Evolutionary conservation across 2,797 vertebrate genomes (phyloP), one percentile per base, ranked within the genome.

Genomic region (Monodelphis domestica): DNA sequence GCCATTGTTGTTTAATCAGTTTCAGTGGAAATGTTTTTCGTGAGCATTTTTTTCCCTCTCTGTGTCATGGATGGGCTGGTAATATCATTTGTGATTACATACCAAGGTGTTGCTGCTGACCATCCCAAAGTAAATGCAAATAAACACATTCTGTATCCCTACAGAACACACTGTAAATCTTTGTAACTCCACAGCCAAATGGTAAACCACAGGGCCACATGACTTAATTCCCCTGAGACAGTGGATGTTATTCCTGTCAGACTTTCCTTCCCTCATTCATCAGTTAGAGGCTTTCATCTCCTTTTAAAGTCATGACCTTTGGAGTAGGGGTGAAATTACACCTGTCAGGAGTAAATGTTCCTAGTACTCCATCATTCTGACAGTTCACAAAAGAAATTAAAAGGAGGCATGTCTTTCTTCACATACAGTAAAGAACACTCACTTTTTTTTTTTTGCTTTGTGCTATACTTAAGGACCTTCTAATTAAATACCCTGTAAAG

Each of bases 271-370:
- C 52, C 94, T 87, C 95, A 55, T 98, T 97, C 95, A 95, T 97
- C 95, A 96, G 84, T 91, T 94, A 57, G 89, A 96, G 89, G 89
- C 97, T 98, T 98, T 98, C 91, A 93, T 97, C 97, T 98, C 94
- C 95, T 95, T 98, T 97, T 96, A 97, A 96, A 97, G 95, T 92
- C 94, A 12, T 63, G 94, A 94, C 95, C 94, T 97, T 97, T 97
- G 94, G 95, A 96, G 95, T 95, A 97, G 91, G 95, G 97, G 91
- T 98, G 96, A 98, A 97, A 97, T 97, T 97, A 97, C 95, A 98
- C 96, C 97, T 97, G 96, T 98, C 95, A 96, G 95, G 96, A 97
- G 95, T 90, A 93, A 91, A 53, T 55, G 94, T 91, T 92, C 91
- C 95, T 54, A 45, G 95, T 91, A 88, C 87, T 96, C 93, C 88